These are phyloP conservation scores for Xenus cinereus DNA, from an alignment of 2,113 vertebrate genomes.

Conservation along the genomic window DNA sequence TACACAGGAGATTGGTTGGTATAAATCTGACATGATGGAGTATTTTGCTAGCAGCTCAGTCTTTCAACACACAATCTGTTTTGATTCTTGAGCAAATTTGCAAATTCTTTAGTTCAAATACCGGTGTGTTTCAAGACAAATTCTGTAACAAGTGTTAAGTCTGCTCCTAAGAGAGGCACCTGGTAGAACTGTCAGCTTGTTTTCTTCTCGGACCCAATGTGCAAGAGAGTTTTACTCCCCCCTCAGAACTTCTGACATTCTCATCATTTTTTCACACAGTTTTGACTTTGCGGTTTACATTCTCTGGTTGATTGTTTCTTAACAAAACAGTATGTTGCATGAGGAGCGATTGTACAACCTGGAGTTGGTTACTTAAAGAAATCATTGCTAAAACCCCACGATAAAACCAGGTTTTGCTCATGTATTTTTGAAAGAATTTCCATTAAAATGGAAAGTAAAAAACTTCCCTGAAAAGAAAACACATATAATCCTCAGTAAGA, in stretches of 20 bases:
- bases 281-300: not conserved
- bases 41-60: slow-evolving; percentile 77
- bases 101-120: slow-evolving; percentile 31
- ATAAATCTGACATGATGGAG: slow-evolving; percentile 82
- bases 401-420: not conserved
- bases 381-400: not conserved
- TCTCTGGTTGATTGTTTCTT: not conserved
- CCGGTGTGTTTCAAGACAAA: not conserved
- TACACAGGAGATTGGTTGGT: slow-evolving; percentile 81
- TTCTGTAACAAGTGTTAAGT: not conserved
- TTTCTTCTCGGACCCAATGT: not conserved
- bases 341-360: not conserved
- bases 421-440: not conserved
- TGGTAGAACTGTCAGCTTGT: not conserved
- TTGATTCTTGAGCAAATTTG: slow-evolving; percentile 65
- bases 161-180: not conserved
- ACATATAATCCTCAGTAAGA: not conserved
- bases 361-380: not conserved
- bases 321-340: not conserved
- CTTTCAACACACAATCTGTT: slow-evolving; percentile 70
- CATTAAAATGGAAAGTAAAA: not conserved
- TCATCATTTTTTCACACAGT: not conserved
- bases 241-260: not conserved
- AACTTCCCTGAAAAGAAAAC: not conserved
- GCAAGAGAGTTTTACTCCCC: not conserved